phyloP scores from a whole-genome alignment of 1,140 invertebrate genomes.

The Capitella teleta region DNA sequence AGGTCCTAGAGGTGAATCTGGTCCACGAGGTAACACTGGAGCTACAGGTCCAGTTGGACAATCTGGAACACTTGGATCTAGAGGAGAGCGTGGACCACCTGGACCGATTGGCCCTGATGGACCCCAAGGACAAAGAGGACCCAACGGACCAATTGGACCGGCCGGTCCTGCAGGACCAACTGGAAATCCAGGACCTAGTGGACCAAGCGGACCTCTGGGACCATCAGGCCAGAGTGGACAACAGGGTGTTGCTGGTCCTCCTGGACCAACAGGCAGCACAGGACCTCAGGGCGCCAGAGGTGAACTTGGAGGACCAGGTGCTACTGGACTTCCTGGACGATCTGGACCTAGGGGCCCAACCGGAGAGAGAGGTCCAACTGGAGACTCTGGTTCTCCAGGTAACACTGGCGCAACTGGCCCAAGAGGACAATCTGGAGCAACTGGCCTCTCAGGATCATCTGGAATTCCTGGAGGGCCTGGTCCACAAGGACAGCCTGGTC shows the following conservation, averaged over 20 bases:
- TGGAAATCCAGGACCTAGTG: neutral
- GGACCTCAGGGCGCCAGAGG: constrained; percentile 18
- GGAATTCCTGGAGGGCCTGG: constrained; percentile 13
- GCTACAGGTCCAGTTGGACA: constrained; percentile 53
- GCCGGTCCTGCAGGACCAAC: neutral
- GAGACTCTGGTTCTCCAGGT: constrained; percentile 4
- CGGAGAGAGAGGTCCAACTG: constrained; percentile 5
- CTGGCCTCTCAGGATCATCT: neutral
- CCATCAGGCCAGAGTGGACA: neutral
- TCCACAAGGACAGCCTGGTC: constrained; percentile 20
- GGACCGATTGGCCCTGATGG: constrained; percentile 65
- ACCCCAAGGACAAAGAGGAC: constrained; percentile 59
- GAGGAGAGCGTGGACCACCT: constrained; percentile 58
- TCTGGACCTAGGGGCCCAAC: constrained; percentile 4
- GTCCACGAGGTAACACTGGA: constrained; percentile 48
- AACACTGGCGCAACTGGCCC: neutral
- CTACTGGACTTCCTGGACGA: constrained; percentile 3
- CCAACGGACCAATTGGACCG: neutral
- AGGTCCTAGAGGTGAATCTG: constrained; percentile 2
- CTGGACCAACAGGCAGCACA: constrained; percentile 20
- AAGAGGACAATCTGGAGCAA: constrained; percentile 3
- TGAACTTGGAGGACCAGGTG: constrained; percentile 6
- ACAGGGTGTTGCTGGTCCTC: constrained; percentile 7
- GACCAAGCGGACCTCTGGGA: neutral
- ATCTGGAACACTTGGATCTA: constrained; percentile 60